phyloP scores from a whole-genome alignment of 2,888 invertebrate genomes.

The Chrysolina oricalcia region DNA sequence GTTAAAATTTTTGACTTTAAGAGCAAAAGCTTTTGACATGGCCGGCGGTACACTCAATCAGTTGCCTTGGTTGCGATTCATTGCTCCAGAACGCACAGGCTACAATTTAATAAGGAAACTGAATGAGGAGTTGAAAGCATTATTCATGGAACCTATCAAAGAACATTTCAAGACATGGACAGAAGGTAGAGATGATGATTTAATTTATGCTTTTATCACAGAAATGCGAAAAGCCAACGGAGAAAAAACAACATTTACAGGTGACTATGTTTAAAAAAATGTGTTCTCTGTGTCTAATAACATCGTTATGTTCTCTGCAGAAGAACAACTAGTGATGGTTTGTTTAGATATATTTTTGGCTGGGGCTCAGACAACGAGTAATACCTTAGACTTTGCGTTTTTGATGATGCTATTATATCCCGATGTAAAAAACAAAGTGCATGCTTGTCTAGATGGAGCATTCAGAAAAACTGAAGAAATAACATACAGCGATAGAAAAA shows the following conservation, averaged over 20 bases:
- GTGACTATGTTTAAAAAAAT: slow-evolving; percentile 60
- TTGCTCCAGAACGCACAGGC: slow-evolving; percentile 77
- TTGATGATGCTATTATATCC: slow-evolving; percentile 76
- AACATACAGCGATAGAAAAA: slow-evolving; percentile 71
- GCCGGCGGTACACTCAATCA: slow-evolving; percentile 72
- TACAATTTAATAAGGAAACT: slow-evolving; percentile 75
- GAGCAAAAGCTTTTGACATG: slow-evolving; percentile 74
- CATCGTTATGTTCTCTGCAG: slow-evolving; percentile 68
- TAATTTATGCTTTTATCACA: slow-evolving; percentile 77
- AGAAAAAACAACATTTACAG: slow-evolving; percentile 69
- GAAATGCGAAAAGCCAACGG: slow-evolving; percentile 73
- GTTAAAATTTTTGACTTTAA: slow-evolving; percentile 71
- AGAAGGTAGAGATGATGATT: slow-evolving; percentile 72
- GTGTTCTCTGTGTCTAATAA: not conserved
- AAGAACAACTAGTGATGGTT: slow-evolving; percentile 78
- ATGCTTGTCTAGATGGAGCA: slow-evolving; percentile 73
- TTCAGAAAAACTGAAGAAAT: slow-evolving; percentile 70
- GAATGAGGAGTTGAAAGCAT: slow-evolving; percentile 74
- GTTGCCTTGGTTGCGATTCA: slow-evolving; percentile 77
- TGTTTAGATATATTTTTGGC: slow-evolving; percentile 81
- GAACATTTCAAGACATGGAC: slow-evolving; percentile 74
- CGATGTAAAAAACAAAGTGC: slow-evolving; percentile 76
- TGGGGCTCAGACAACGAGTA: slow-evolving; percentile 79
- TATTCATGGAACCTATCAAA: slow-evolving; percentile 75
- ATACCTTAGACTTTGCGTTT: slow-evolving; percentile 77